phyloP scores from a whole-genome alignment of 1,140 invertebrate species.

The Piezodorus guildinii region DNA sequence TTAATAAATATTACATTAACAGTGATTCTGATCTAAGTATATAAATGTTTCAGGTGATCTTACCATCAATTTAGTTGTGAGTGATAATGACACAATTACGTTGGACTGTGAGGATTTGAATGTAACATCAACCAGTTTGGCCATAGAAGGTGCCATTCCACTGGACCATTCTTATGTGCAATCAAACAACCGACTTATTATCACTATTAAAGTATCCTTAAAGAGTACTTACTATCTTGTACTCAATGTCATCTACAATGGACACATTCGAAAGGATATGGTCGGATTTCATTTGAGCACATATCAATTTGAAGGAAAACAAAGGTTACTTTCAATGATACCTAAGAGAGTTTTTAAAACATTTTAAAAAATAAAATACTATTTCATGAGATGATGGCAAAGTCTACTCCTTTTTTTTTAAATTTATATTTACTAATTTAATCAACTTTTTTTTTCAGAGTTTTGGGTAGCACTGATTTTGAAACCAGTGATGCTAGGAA shows the following conservation, averaged over 20 bases:
- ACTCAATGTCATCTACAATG: neutral
- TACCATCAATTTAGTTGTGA: neutral
- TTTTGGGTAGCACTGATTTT: slow-evolving; percentile 74
- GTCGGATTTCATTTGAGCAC: neutral
- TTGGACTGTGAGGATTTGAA: neutral
- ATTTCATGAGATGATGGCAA: too few relatives aligned
- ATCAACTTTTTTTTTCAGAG: slow-evolving; percentile 43
- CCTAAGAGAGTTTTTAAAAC: neutral
- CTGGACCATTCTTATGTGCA: neutral
- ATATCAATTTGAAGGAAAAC: neutral
- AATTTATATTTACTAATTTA: too few relatives aligned
- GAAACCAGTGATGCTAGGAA: slow-evolving; percentile 70
- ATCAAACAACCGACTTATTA: neutral
- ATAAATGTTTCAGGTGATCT: neutral
- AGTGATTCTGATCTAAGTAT: neutral
- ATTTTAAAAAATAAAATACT: too few relatives aligned
- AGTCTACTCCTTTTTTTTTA: too few relatives aligned
- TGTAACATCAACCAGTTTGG: neutral
- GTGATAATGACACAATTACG: neutral
- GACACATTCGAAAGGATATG: neutral
- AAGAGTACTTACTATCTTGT: neutral
- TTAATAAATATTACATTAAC: neutral
- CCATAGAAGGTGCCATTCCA: neutral
- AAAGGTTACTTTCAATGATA: neutral
- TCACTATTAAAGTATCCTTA: neutral